Percentiles rank a stretch among this genome's conserved stretches.
Evolutionary conservation across 2,113 vertebrate genomes (phyloP).

Genomic region (Apodemus sylvaticus): DNA sequence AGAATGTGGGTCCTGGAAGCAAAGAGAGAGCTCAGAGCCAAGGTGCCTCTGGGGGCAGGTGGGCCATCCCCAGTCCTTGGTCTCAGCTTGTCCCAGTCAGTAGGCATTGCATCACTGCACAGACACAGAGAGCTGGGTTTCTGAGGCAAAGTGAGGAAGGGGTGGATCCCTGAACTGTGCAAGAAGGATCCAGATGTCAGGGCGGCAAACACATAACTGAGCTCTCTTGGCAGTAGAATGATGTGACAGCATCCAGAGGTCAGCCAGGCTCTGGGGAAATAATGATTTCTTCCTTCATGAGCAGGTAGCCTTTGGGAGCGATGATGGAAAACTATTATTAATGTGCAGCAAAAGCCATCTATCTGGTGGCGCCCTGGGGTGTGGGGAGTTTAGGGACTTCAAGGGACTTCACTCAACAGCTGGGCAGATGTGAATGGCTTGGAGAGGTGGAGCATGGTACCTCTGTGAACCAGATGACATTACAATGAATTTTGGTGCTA

Average conservation of each 20-base stretch:
- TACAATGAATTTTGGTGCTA: rapidly evolving
- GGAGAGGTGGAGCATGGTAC: neutral
- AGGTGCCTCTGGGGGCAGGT: neutral
- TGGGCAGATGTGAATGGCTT: neutral
- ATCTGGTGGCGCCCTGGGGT: neutral
- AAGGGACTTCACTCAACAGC: neutral
- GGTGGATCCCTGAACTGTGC: neutral
- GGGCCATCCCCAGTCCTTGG: neutral
- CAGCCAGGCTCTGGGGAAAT: neutral
- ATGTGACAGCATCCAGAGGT: neutral
- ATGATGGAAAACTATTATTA: neutral
- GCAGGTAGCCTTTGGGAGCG: neutral
- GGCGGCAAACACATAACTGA: neutral
- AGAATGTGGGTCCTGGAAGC: neutral
- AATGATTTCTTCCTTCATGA: neutral
- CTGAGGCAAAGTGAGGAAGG: neutral
- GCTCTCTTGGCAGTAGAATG: neutral
- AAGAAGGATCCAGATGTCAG: constrained; percentile 13
- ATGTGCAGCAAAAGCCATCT: neutral
- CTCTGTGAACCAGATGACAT: neutral
- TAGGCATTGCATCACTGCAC: neutral
- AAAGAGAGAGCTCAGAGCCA: neutral
- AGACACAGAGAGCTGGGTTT: neutral
- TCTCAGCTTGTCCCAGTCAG: neutral
- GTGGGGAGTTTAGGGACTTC: neutral